A percentile compares a stretch with the other conserved stretches of the same genome.
Evolutionary conservation across 2,888 invertebrate genomes (phyloP).

Genomic region (Nephrotoma flavescens): DNA sequence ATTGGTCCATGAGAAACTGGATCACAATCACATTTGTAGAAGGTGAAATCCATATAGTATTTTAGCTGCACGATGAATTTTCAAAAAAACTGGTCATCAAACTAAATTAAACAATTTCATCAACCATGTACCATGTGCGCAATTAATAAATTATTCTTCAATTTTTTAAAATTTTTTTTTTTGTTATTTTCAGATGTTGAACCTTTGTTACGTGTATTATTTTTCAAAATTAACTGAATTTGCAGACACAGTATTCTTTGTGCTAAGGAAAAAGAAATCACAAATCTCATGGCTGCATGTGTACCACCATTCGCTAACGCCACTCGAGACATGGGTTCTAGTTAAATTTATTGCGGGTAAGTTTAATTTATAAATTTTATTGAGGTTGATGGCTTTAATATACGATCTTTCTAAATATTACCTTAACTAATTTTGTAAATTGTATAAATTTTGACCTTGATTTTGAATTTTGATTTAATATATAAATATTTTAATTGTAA

Average conservation of each 20-base stretch:
- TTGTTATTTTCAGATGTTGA: conserved; percentile 26
- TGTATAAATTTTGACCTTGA: too few species aligned
- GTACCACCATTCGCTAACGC: conserved; percentile 91
- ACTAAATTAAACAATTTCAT: neutral
- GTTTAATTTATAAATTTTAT: conserved; percentile 7
- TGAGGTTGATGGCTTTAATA: neutral
- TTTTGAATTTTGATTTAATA: too few species aligned
- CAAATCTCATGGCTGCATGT: conserved; percentile 85
- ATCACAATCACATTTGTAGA: neutral
- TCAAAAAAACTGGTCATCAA: neutral
- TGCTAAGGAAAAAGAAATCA: conserved; percentile 76
- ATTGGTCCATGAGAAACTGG: neutral
- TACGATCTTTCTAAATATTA: too few species aligned
- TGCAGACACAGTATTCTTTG: conserved; percentile 85
- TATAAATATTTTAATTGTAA: too few species aligned
- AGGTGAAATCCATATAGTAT: neutral
- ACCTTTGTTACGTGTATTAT: conserved; percentile 67
- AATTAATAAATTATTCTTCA: neutral
- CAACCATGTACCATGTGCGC: neutral
- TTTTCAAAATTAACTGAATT: conserved; percentile 82
- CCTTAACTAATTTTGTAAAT: too few species aligned
- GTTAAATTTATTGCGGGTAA: conserved; percentile 69
- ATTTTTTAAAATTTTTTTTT: neutral
- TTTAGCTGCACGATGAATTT: neutral
- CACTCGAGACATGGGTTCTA: conserved; percentile 81